A percentile compares a stretch with the other conserved stretches of the same genome.
Evolutionary conservation across 2,797 vertebrate genomes (phyloP).

Genomic region (Phaenicophaeus curvirostris): DNA sequence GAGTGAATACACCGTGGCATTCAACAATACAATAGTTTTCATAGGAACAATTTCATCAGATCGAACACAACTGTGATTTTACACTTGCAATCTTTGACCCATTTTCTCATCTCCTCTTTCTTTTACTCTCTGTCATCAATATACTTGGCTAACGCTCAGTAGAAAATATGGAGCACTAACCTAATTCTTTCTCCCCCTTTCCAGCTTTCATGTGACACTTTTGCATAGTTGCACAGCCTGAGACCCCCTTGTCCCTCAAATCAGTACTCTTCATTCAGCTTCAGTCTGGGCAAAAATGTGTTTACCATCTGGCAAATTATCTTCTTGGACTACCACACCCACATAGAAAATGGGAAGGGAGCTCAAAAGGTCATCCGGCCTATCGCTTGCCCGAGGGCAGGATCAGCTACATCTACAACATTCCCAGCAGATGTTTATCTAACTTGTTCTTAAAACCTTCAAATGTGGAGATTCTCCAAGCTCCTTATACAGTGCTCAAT

Average conservation of each 20-base stretch:
- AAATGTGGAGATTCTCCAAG: constrained; percentile 31
- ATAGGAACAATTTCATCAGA: constrained; percentile 58
- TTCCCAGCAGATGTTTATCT: constrained; percentile 64
- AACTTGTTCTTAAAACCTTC: constrained; percentile 33
- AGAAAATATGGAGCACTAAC: constrained; percentile 14
- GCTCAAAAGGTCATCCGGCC: constrained; percentile 52
- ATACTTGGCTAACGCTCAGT: background rate
- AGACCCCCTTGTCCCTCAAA: background rate
- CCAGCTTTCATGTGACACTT: background rate
- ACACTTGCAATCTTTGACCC: constrained; percentile 56
- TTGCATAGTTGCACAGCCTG: background rate
- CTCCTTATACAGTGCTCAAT: constrained; percentile 10
- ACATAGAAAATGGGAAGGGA: background rate
- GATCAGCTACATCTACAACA: constrained; percentile 53
- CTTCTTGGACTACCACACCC: constrained; percentile 43
- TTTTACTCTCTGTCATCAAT: background rate
- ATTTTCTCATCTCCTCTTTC: constrained; percentile 41
- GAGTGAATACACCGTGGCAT: constrained; percentile 26
- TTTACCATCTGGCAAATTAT: constrained; percentile 67
- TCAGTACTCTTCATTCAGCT: background rate
- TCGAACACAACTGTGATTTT: constrained; percentile 51
- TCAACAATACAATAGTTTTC: constrained; percentile 32
- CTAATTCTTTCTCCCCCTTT: constrained; percentile 6
- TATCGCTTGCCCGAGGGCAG: constrained; percentile 39
- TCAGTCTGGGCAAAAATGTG: constrained; percentile 49